These are phyloP conservation scores for Pantherophis vulpinus DNA, from an alignment of 2,797 vertebrate genomes.

Conservation along the genomic window DNA sequence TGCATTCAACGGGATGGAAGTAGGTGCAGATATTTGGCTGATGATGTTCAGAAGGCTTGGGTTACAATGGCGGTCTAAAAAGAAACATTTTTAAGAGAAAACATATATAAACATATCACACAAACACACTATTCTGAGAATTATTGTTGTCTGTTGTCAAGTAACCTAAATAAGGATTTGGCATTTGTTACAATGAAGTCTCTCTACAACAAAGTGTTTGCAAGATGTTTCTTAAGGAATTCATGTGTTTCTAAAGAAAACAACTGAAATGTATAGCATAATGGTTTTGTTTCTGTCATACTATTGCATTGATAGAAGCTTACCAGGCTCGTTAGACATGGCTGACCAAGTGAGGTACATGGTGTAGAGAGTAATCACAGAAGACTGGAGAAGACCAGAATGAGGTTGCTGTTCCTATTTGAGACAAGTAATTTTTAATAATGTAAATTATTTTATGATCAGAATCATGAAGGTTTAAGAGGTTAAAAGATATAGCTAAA, in stretches of 20 bases:
- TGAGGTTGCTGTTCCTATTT: conserved; percentile 80
- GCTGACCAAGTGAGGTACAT: conserved; percentile 95
- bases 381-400: conserved; percentile 93
- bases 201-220: not conserved
- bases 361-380: conserved; percentile 89
- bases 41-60: conserved; percentile 85
- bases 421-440: conserved; percentile 23
- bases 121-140: not conserved
- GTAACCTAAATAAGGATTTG: not conserved
- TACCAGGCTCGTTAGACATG: conserved; percentile 91
- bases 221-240: not conserved
- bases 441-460: not conserved
- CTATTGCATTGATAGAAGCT: conserved; percentile 47
- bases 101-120: not conserved
- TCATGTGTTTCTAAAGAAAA: not conserved
- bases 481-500: not conserved
- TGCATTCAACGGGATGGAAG: conserved; percentile 73
- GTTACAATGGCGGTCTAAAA: conserved; percentile 85
- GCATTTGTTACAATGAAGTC: not conserved
- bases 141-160: not conserved
- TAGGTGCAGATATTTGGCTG: conserved; percentile 74
- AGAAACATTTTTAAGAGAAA: conserved; percentile 26
- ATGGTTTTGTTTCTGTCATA: not conserved
- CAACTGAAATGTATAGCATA: not conserved
- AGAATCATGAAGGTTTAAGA: not conserved